Evolutionary conservation across 2,888 invertebrate species (phyloP), one percentile per base, ranked within the genome.

Genomic region (Megamerina dolium): DNA sequence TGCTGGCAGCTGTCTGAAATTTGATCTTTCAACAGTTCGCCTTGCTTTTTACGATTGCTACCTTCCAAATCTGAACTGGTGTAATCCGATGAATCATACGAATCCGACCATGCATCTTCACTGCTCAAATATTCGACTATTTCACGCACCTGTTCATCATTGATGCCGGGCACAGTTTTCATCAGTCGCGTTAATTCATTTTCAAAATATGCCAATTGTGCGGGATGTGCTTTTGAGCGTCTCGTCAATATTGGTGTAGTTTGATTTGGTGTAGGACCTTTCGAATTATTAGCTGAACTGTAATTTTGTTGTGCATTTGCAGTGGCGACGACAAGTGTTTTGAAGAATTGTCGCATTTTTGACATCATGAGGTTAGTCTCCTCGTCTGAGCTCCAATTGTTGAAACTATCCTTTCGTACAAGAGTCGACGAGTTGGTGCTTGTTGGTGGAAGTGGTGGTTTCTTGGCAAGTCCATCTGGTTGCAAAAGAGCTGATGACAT

Each of bases 351-450:
- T 2, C 90, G 77, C 88, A 92, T 89, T 74, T 90, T 91, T 27
- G 86, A 87, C 91, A 92, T 92, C 91, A 92, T 92, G 33, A 91
- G 73, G 68, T 92, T 92, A 3, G 91, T 92, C 73, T 92, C 92
- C 65, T 92, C 92, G 62, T 92, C 91, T 3, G 90, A 90, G 51
- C 89, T 90, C 90, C 91, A 92, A 63, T 91, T 91, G 66, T 90
- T 91, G 73, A 91, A 91, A 65, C 89, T 89, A 68, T 91, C 90
- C 70, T 89, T 90, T 50, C 90, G 77, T 27, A 83, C 82, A 20
- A 90, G 72, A 49, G 44, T 45, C n/a, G 55, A 51, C 41, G 48
- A 54, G 10, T 73, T 72, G 43, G 45, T 77, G 75, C 54, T 70
- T 61, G 63, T 74, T 72, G 55, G 49, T 6, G 57, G 46, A 10